These are phyloP conservation scores for Medauroidea extradentata DNA, from an alignment of 1,140 invertebrate species.

Conservation along the genomic window DNA sequence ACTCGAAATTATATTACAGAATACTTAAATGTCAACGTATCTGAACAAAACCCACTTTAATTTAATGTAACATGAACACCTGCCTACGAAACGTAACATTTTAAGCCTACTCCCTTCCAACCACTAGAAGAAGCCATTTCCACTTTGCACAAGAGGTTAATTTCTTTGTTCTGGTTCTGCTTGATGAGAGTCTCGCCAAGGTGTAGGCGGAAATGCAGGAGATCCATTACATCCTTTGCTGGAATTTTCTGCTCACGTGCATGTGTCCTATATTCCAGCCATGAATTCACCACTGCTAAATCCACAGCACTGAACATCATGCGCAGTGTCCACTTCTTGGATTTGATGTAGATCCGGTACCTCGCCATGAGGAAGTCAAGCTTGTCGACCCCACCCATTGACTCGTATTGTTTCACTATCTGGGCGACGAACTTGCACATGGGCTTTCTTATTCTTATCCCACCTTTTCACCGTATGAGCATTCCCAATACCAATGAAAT, in stretches of 20 bases:
- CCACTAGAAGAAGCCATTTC: too few relatives aligned
- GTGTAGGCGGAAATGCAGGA: slow-evolving; percentile 12
- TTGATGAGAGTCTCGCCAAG: slow-evolving; percentile 8
- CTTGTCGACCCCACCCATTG: slow-evolving; percentile 36
- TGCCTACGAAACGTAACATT: too few relatives aligned
- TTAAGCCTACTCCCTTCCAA: too few relatives aligned
- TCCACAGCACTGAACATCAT: slow-evolving; percentile 30
- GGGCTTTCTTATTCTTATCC: slow-evolving; percentile 20
- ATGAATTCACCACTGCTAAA: slow-evolving; percentile 32
- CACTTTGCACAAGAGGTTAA: too few relatives aligned
- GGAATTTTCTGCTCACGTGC: slow-evolving; percentile 5
- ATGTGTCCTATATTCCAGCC: slow-evolving; percentile 31
- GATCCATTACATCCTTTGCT: slow-evolving; percentile 12
- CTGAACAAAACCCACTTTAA: too few relatives aligned
- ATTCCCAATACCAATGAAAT: slow-evolving; percentile 7
- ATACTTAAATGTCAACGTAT: too few relatives aligned
- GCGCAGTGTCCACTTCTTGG: slow-evolving; percentile 32
- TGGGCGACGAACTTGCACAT: slow-evolving; percentile 23
- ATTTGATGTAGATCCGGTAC: slow-evolving; percentile 30
- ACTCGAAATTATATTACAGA: too few relatives aligned
- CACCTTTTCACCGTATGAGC: slow-evolving; percentile 10
- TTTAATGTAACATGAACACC: too few relatives aligned
- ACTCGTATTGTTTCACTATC: slow-evolving; percentile 28
- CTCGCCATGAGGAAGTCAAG: slow-evolving; percentile 25
- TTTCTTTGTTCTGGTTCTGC: neutral